Evolutionary conservation across 1,140 invertebrate species (phyloP), one percentile per base, ranked within the genome.

Genomic region (Anastrepha ludens): DNA sequence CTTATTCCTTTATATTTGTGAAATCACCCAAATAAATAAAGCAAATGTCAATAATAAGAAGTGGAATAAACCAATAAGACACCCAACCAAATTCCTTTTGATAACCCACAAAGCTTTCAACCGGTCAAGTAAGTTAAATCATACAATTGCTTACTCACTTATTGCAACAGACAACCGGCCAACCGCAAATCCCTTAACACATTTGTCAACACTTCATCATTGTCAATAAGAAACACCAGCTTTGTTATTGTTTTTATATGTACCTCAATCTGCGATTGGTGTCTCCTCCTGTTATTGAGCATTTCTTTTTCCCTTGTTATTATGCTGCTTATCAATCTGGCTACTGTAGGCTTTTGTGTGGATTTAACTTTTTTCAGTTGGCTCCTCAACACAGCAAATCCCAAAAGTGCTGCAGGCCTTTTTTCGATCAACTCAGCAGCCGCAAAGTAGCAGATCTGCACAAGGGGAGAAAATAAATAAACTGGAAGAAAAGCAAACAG

Each of bases 201-300:
- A 92, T 92, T 92, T 92, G 91, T 92, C 91, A 92, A 92, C 91
- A 91, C 91, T 92, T 91, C 90, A 90, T 92, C 91, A 91, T 90
- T 91, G 91, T 92, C 91, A 89, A 87, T 81, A 81, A 81, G 74
- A 81, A 44, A 55, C 15, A 7, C 74, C 74, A 58, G 74, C 17
- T 29, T 81, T 81, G 74, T 58, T 81, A 55, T 81, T 81, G 74
- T 81, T 81, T 55, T 81, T 81, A 81, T 81, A 29, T 81, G 11
- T 41, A 29, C 29, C 29, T 55, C 74, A 81, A 81, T 81, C 44
- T 55, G 74, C 74, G 50, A 55, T 55, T 50, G 47, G 17, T 81
- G 47, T 11, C n/a, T 55, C 44, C 74, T 9, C 55, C 44, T 50
- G 17, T 13, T 74, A 74, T 39, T n/a, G 1, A 47, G 67, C 50